Conservation (phyloP, 2,888 invertebrate species). For the Chouioia cunea region DNA sequence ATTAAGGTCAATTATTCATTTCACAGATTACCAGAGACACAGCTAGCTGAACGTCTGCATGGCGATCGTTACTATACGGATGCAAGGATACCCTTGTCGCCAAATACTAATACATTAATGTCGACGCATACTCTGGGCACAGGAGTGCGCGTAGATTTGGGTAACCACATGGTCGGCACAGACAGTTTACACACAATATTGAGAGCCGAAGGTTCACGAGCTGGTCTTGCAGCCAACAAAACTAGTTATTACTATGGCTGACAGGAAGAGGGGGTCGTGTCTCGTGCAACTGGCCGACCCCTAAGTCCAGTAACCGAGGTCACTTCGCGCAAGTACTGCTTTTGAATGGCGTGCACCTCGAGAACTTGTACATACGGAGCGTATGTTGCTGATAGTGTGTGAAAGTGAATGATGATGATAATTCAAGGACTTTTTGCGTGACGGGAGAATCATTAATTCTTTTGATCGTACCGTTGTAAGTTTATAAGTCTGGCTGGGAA, state of each 20-base stretch:
- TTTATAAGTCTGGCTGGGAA: too few relatives aligned
- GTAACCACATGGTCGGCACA: slow-evolving; percentile 67
- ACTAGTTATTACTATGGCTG: slow-evolving; percentile 78
- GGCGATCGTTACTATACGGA: slow-evolving; percentile 64
- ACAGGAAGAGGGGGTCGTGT: slow-evolving; percentile 73
- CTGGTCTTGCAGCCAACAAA: slow-evolving; percentile 48
- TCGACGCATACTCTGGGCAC: slow-evolving; percentile 22
- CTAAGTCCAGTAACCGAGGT: slow-evolving; percentile 66
- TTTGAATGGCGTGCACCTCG: slow-evolving; percentile 51
- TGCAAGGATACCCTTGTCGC: slow-evolving; percentile 63
- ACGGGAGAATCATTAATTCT: too few relatives aligned
- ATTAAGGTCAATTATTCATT: slow-evolving; percentile 2
- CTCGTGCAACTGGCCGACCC: slow-evolving; percentile 59
- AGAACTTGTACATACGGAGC: too few relatives aligned
- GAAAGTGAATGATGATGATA: too few relatives aligned
- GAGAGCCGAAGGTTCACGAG: slow-evolving; percentile 19
- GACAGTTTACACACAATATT: slow-evolving; percentile 65
- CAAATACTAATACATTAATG: slow-evolving; percentile 37
- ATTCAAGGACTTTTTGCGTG: too few relatives aligned
- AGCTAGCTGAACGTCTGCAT: slow-evolving; percentile 64
- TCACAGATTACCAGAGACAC: slow-evolving; percentile 64
- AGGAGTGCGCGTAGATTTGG: slow-evolving; percentile 64
- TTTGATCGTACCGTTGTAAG: too few relatives aligned
- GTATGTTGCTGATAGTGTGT: too few relatives aligned
- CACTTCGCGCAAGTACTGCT: slow-evolving; percentile 66